Percentiles rank a stretch among this genome's conserved stretches.
These are phyloP conservation scores for Cynodonichthys magdalenae DNA, from an alignment of 2,797 vertebrate genomes.

Conservation along the genomic window DNA sequence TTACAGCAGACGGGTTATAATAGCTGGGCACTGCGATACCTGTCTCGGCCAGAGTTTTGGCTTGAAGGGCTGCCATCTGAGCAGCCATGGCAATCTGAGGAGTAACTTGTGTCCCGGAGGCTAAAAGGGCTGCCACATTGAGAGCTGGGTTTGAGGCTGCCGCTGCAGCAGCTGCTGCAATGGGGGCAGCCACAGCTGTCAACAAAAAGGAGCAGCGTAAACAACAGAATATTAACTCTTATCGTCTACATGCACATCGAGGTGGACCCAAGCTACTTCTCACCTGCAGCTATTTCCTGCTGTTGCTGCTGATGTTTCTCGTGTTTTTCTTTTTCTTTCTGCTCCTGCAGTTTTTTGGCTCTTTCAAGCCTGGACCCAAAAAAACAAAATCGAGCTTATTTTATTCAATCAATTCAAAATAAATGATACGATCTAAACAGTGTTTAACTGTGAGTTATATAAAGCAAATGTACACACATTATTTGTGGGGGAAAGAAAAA, in stretches of 20 bases:
- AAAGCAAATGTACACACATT: too few relatives aligned
- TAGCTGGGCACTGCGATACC: conserved; percentile 98
- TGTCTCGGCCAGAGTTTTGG: conserved; percentile 95
- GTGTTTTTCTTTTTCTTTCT: conserved; percentile 95
- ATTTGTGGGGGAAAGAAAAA: too few relatives aligned
- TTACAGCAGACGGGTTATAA: conserved; percentile 97
- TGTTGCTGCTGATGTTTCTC: conserved; percentile 93
- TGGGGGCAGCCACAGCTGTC: conserved; percentile 63
- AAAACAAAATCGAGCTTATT: background rate
- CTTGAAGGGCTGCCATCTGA: conserved; percentile 97
- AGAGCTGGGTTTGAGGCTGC: conserved; percentile 85
- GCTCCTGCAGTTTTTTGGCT: conserved; percentile 97
- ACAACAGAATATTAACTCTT: background rate
- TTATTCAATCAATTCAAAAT: background rate
- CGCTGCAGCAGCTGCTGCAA: conserved; percentile 80
- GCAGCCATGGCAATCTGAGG: conserved; percentile 99
- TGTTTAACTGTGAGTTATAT: background rate
- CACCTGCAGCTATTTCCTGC: conserved; percentile 91
- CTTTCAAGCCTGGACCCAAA: conserved; percentile 88
- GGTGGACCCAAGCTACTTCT: conserved; percentile 6
- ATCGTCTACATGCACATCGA: background rate
- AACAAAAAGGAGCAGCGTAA: conserved; percentile 5
- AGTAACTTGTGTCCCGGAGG: conserved; percentile 96
- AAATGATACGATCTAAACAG: background rate
- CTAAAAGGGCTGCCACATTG: conserved; percentile 95